Evolutionary conservation across 2,888 invertebrate genomes (phyloP), one percentile per base, ranked within the genome.

Genomic region (Euphydryas editha): DNA sequence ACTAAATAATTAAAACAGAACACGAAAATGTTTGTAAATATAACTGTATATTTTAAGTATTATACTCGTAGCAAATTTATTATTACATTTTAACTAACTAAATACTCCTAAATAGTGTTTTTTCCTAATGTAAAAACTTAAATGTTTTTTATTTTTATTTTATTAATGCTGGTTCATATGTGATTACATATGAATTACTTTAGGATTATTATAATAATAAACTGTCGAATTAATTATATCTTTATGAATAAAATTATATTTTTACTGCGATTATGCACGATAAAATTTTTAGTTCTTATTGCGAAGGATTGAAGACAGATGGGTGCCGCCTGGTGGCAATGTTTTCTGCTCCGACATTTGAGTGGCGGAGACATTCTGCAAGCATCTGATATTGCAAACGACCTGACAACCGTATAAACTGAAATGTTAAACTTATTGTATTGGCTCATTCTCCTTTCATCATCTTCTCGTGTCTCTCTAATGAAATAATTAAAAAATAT

Each of bases 191-290:
- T n/a, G n/a, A n/a, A 30, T 30, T 30, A 4, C 0, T 30, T 8
- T 7, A 47, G 54, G 42, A 36, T 62, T 61, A 47, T 59, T 56
- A 24, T 61, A 65, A 57, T 62, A 68, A 58, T 47, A 55, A 61
- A 49, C 57, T 66, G 59, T 58, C 20, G 56, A 47, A 30, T 51
- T 24, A 13, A n/a, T n/a, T n/a, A n/a, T n/a, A n/a, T n/a, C n/a
- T n/a, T n/a, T n/a, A n/a, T n/a, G n/a, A n/a, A n/a, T n/a, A n/a
- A n/a, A n/a, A n/a, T n/a, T n/a, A n/a, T n/a, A 37, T 6, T 59
- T 44, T 36, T 46, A 21, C 30, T 17, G 17, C 20, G 30, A 24
- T 46, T 24, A 24, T 13, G 13, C 13, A 20, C 20, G 13, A 47
- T 21, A 47, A 47, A 13, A 47, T 47, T 20, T 47, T 47, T 20